These are phyloP conservation scores for Dryobates pubescens DNA, from an alignment of 2,797 vertebrate genomes.

Conservation along the genomic window DNA sequence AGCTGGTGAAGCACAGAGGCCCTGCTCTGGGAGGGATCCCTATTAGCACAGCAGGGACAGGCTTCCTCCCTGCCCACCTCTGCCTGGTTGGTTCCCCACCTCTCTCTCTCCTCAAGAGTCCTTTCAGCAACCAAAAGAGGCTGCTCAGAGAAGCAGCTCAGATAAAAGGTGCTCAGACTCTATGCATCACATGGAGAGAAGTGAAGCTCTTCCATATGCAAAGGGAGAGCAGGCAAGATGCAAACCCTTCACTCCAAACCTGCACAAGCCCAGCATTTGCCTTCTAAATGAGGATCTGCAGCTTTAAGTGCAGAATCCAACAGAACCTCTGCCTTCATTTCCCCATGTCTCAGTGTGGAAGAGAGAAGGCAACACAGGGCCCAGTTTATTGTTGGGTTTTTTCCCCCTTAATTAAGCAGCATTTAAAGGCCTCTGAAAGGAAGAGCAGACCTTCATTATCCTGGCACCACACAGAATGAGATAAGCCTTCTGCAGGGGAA, in stretches of 20 bases:
- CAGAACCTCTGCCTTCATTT: neutral
- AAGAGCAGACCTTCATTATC: neutral
- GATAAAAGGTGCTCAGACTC: neutral
- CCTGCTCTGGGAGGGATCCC: neutral
- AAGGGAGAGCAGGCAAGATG: neutral
- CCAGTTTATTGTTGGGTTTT: neutral
- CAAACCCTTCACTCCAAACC: neutral
- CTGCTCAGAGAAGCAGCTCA: neutral
- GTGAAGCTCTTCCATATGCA: neutral
- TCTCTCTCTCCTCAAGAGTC: neutral
- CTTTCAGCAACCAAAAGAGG: neutral
- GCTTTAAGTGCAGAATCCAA: neutral
- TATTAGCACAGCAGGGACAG: neutral
- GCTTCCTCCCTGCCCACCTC: conserved; percentile 2
- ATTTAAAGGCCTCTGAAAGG: neutral
- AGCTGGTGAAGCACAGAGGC: neutral
- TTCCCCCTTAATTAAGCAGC: neutral
- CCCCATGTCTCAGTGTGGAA: neutral
- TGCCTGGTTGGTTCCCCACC: neutral
- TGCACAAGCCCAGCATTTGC: conserved; percentile 4
- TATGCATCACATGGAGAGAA: neutral
- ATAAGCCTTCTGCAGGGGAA: neutral
- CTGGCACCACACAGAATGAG: neutral
- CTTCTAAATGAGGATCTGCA: neutral
- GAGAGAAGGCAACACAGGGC: neutral